These are phyloP conservation scores for Monarcha castaneiventris DNA, from an alignment of 2,113 vertebrate species.

Conservation along the genomic window DNA sequence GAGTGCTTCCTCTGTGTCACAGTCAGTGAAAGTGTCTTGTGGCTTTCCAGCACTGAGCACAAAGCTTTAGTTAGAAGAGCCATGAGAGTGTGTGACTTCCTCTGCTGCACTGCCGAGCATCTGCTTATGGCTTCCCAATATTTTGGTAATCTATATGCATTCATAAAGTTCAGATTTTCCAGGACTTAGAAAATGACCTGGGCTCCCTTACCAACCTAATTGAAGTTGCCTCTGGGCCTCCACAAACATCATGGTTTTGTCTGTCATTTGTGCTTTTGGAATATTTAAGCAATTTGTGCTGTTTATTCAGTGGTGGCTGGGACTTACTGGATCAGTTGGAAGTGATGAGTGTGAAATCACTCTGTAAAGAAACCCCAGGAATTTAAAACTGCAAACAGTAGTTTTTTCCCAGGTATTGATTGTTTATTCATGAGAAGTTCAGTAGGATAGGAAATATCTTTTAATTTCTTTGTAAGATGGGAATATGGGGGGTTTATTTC, in stretches of 20 bases:
- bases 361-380: background rate
- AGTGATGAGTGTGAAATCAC: background rate
- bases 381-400: background rate
- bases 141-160: background rate
- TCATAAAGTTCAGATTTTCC: background rate
- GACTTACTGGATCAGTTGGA: background rate
- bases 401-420: background rate
- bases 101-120: background rate
- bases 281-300: background rate
- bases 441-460: background rate
- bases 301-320: background rate
- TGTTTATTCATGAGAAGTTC: background rate
- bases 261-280: background rate
- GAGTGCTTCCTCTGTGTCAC: background rate
- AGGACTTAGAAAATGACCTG: background rate
- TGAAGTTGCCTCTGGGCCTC: background rate
- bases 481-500: background rate
- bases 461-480: background rate
- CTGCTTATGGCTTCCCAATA: background rate
- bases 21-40: background rate
- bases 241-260: background rate
- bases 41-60: background rate
- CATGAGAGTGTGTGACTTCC: background rate
- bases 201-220: background rate
- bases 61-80: background rate